A percentile compares a stretch with the other conserved stretches of the same genome.
Evolutionary conservation across 2,888 invertebrate species (phyloP).

Genomic region (Mactromeris polynyma): DNA sequence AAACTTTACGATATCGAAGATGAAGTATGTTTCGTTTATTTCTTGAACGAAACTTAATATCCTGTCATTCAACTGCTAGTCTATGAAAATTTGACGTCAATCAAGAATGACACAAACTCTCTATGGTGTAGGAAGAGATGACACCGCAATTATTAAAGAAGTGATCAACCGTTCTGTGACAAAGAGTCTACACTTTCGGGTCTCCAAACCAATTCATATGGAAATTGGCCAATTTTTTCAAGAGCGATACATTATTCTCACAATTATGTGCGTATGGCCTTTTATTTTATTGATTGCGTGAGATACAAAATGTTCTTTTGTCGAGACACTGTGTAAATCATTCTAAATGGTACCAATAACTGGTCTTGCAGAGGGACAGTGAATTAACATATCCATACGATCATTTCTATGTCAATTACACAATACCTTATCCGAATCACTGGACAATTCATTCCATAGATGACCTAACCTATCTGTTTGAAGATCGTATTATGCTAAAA

Average conservation of each 20-base stretch:
- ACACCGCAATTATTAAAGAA: neutral
- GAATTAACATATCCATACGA: neutral
- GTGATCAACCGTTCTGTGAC: neutral
- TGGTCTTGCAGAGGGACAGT: neutral
- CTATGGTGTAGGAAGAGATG: neutral
- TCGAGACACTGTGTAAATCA: neutral
- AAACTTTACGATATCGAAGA: neutral
- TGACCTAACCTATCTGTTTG: no score
- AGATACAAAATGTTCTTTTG: neutral
- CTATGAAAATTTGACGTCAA: neutral
- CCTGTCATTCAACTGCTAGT: neutral
- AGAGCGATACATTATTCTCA: neutral
- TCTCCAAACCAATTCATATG: conserved; percentile 2
- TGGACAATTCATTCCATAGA: neutral
- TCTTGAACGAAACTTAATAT: conserved; percentile 8
- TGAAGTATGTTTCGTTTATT: neutral
- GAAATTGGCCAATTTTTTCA: neutral
- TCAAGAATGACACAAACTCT: neutral
- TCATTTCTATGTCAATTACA: neutral
- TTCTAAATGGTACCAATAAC: neutral
- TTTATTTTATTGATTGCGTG: neutral
- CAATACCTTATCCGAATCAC: neutral
- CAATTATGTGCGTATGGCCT: neutral
- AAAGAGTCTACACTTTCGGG: neutral
- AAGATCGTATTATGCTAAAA: no score